Conservation (phyloP, 2,888 invertebrate genomes). For the Limnephilus rhombicus region DNA sequence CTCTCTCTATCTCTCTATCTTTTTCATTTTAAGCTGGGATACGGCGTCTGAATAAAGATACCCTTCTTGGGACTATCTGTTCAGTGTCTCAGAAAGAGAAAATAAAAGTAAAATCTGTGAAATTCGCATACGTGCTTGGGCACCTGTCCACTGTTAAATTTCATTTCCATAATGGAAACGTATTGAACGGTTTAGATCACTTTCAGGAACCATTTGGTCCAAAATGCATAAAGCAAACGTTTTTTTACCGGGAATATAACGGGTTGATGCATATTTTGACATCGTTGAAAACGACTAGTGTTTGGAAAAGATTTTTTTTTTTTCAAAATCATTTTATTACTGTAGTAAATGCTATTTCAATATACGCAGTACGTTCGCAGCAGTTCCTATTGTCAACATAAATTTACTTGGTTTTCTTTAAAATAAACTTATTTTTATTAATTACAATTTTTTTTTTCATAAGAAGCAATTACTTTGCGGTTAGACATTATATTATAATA, state of each 20-base stretch:
- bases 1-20: too few species aligned
- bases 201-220: not conserved
- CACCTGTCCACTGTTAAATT: conserved; percentile 8
- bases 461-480: too few species aligned
- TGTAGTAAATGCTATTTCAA: too few species aligned
- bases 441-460: too few species aligned
- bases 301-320: too few species aligned
- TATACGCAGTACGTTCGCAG: too few species aligned
- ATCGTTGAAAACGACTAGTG: not conserved
- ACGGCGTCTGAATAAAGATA: not conserved
- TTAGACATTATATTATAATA: too few species aligned
- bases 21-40: too few species aligned
- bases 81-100: not conserved
- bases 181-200: not conserved
- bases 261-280: not conserved
- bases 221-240: not conserved
- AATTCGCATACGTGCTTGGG: not conserved
- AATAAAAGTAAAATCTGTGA: not conserved
- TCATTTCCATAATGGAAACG: conserved; percentile 17
- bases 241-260: not conserved
- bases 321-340: too few species aligned
- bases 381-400: too few species aligned
- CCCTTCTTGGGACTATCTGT: not conserved
- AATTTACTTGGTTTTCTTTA: too few species aligned
- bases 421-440: too few species aligned